Evolutionary conservation across 2,113 vertebrate genomes (phyloP).

Genomic region (Chamaetylas fuelleborni): DNA sequence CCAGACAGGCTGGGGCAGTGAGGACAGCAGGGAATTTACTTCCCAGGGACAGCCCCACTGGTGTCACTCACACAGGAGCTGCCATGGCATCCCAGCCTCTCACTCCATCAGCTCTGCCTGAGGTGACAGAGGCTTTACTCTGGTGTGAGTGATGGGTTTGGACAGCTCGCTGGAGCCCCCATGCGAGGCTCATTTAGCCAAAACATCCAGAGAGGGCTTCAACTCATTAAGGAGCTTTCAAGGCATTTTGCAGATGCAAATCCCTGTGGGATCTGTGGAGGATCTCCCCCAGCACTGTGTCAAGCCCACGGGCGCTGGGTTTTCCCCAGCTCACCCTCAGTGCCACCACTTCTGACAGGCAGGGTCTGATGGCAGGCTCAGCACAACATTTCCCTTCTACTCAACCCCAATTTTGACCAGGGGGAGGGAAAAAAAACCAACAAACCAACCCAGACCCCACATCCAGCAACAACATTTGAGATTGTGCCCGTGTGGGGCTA

Average conservation of each 20-base stretch:
- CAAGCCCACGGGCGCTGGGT: rapidly evolving
- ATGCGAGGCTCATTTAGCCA: background rate
- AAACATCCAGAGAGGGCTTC: background rate
- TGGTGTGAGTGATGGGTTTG: background rate
- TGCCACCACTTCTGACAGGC: background rate
- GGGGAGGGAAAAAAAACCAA: background rate
- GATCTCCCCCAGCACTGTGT: background rate
- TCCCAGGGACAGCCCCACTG: background rate
- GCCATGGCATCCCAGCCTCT: background rate
- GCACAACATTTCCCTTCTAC: background rate
- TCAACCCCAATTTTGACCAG: background rate
- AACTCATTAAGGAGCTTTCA: background rate
- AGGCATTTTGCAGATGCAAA: background rate
- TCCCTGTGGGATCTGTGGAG: background rate
- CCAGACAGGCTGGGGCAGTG: rapidly evolving
- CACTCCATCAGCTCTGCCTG: background rate
- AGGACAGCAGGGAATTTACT: background rate
- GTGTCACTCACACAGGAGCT: background rate
- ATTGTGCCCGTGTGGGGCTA: background rate
- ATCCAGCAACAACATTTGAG: background rate
- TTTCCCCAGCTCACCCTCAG: background rate
- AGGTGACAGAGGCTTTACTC: background rate
- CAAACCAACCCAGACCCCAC: background rate
- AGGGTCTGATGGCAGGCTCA: background rate
- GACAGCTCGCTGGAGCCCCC: background rate